Conservation (phyloP, 2,888 invertebrate genomes). For the Ectemnius continuus region DNA sequence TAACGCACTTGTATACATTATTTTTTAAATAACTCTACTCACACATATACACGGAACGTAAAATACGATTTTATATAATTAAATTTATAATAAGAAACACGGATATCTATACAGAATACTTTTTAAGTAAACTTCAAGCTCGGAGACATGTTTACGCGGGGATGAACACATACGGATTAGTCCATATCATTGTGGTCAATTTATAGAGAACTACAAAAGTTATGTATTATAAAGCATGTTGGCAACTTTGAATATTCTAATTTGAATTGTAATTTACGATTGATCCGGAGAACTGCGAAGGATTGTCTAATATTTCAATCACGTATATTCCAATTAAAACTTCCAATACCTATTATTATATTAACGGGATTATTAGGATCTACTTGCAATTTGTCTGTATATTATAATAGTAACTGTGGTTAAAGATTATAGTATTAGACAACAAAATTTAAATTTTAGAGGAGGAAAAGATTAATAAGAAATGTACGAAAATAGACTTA, state of each 20-base stretch:
- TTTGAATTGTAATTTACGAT: background rate
- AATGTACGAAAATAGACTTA: constrained; percentile 5
- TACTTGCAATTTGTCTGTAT: too few relatives aligned
- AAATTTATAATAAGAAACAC: too few relatives aligned
- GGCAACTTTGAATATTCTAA: background rate
- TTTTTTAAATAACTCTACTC: background rate
- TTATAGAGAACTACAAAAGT: background rate
- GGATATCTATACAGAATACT: too few relatives aligned
- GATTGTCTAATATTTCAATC: too few relatives aligned
- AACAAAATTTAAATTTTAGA: too few relatives aligned
- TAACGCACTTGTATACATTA: background rate
- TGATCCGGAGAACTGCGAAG: too few relatives aligned
- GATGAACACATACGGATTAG: background rate
- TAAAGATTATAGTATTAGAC: too few relatives aligned
- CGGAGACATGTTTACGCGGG: background rate
- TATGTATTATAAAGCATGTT: background rate
- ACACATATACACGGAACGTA: background rate
- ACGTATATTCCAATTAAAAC: too few relatives aligned
- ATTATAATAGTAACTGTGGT: too few relatives aligned
- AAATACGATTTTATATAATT: too few relatives aligned
- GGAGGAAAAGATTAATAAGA: background rate
- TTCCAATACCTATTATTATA: too few relatives aligned
- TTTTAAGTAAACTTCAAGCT: background rate
- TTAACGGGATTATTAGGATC: too few relatives aligned
- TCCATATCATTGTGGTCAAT: constrained; percentile 3